Base-by-base conservation (phyloP, 2,888 invertebrate genomes). In the Eristalis intricaria region DNA sequence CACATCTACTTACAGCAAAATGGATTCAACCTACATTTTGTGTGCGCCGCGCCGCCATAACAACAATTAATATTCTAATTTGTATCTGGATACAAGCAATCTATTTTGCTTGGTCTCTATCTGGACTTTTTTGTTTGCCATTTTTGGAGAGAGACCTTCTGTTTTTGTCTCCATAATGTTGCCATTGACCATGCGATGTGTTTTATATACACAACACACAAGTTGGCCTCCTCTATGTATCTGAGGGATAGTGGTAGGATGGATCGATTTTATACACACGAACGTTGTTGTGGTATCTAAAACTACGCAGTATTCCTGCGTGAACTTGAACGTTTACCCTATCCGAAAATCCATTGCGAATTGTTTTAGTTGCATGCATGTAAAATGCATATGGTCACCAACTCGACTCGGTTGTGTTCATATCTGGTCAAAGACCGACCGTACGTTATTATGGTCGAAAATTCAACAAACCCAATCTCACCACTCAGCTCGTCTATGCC, bases 51-150 rank as follows among this genome's bases (percentile, higher is more conserved):
- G 87, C 87, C 87, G 87, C 87, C 87, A 87, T 87, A 87, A 87
- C 87, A 87, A 87, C 88, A 84, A 88, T 88, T 88, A 84, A 88
- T 88, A 88, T 88, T 88, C 88, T 88, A 88, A 88, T 84, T 88
- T 88, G 84, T 84, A 88, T 88, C 84, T 77, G 64, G 84, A 81
- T 88, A 88, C 84, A 88, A 84, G 88, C 84, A 84, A 87, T 87
- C 79, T 84, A 87, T 86, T 86, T 75, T 71, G 82, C 76, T 80
- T 79, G 76, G 79, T 75, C 76, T 76, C 56, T 64, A 69, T 50
- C 40, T 22, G 29, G 63, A 15, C n/a, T 75, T 63, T 79, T 60
- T 61, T 63, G 65, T 32, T 32, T 58, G 60, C 23, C 26, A 63
- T 73, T 76, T 61, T 40, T 43, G 71, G 2, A n/a, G 23, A 8